These are phyloP conservation scores for Lepilemur septentrionalis DNA, from an alignment of 2,797 vertebrate species.

Conservation along the genomic window DNA sequence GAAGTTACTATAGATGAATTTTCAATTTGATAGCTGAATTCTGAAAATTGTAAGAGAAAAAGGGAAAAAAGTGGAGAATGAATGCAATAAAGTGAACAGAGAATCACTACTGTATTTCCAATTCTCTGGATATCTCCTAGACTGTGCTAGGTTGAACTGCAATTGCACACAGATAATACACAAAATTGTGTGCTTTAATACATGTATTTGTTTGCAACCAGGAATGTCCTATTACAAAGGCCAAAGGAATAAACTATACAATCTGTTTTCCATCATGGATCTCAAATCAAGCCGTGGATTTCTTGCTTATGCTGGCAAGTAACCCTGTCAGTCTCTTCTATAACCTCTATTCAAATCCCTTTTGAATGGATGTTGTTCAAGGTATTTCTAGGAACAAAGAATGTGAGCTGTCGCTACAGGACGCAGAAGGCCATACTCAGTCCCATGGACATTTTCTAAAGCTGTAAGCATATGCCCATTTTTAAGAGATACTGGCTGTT, in stretches of 20 bases:
- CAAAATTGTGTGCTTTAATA: conserved; percentile 36
- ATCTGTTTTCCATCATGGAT: conserved; percentile 37
- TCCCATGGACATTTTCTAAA: conserved; percentile 8
- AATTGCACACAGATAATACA: background rate
- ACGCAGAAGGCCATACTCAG: background rate
- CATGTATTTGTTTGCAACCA: conserved; percentile 45
- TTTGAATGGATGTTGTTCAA: background rate
- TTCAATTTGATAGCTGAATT: conserved; percentile 48
- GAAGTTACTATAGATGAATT: conserved; percentile 11
- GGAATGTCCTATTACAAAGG: conserved; percentile 42
- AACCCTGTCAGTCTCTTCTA: conserved; percentile 22
- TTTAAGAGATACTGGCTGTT: conserved; percentile 22
- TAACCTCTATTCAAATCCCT: conserved; percentile 50
- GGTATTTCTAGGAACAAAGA: conserved; percentile 52
- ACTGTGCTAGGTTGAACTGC: background rate
- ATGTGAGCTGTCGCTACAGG: background rate
- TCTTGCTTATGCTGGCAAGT: conserved; percentile 2
- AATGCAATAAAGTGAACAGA: conserved; percentile 23
- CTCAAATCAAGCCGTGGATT: conserved; percentile 48
- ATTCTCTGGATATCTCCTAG: background rate
- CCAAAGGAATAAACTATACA: conserved; percentile 26
- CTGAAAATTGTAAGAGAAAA: conserved; percentile 28
- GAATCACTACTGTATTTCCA: background rate
- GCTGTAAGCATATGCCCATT: background rate
- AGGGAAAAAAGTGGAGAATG: conserved; percentile 28